Base-by-base conservation (phyloP, 2,113 vertebrate species). In the Phaethon lepturus region DNA sequence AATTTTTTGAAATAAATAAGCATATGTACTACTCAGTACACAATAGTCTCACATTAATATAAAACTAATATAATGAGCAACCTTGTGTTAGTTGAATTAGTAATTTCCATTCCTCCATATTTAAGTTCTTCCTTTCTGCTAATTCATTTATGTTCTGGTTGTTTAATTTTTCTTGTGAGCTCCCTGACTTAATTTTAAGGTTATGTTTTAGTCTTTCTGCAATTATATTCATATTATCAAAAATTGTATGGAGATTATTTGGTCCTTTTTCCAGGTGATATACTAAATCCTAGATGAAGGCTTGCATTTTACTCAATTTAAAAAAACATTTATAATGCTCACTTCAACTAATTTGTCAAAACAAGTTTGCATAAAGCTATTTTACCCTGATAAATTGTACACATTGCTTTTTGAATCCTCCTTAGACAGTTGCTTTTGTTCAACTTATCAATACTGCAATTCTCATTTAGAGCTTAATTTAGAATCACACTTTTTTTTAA, bases 171-270 rank as follows among this genome's bases (percentile, higher is more conserved):
- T 92, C 86, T 94, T 95, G 53, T 85, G 92, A 95, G 86, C 86
- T 98, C 82, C 78, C 14, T 14, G 68, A 93, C 95, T 97, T 97
- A 96, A 98, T 96, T 97, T 97, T 96, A 95, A 98, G 94, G 93
- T 97, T 97, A 75, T 58, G 31, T 96, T 97, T 97, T 96, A 96
- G 95, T 94, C 87, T 91, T 96, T 92, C 97, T 97, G 85, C 94
- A 98, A 81, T 85, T 96, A 95, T 50, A 89, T 76, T 93, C 81
- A 49, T 66, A 89, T 72, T 95, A 92, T 81, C 42, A 33, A 69
- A 84, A 96, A 95, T 3, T 71, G 85, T 86, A 90, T 44, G 38
- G 76, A 92, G 33, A 96, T 60, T 86, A 93, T 58, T 69, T 33
- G 75, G 82, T 87, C 52, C 50, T 60, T 95, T 66, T 93, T 94